phyloP scores from a whole-genome alignment of 2,113 vertebrate genomes.

The Rhynchopsitta pachyrhyncha region DNA sequence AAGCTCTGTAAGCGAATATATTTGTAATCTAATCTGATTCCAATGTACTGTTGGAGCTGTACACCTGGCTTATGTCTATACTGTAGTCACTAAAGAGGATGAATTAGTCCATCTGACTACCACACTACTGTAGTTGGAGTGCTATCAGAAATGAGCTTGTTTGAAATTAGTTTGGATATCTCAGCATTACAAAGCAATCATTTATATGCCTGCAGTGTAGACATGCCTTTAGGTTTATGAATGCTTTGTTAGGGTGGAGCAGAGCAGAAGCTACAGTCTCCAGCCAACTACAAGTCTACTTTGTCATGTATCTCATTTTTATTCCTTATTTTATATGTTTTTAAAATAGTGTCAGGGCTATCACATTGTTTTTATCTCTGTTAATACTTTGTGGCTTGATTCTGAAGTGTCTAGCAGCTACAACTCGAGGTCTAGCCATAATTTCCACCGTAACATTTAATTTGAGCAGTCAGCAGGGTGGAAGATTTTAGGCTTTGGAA shows the following conservation, averaged over 20 bases:
- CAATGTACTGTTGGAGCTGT: slow-evolving; percentile 28
- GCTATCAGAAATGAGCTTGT: slow-evolving; percentile 29
- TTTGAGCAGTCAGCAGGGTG: background rate
- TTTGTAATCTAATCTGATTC: slow-evolving; percentile 60
- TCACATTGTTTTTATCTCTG: background rate
- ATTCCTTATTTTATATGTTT: background rate
- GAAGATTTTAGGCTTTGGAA: background rate
- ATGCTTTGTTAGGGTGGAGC: slow-evolving; percentile 23
- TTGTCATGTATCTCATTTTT: background rate
- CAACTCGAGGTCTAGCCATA: background rate
- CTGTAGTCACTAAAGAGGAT: background rate
- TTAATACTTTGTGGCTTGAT: background rate
- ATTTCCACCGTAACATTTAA: background rate
- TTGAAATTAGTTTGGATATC: slow-evolving; percentile 43
- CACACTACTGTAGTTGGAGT: background rate
- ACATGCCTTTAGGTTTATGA: slow-evolving; percentile 39
- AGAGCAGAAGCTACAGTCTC: background rate
- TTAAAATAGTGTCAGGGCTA: background rate
- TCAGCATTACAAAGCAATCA: slow-evolving; percentile 19
- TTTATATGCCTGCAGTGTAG: slow-evolving; percentile 29
- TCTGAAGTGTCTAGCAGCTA: background rate
- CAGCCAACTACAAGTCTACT: background rate
- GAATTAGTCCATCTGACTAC: slow-evolving; percentile 15
- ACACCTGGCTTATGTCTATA: slow-evolving; percentile 30
- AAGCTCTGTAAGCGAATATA: slow-evolving; percentile 22